A percentile compares a stretch with the other conserved stretches of the same genome.
Evolutionary conservation across 2,797 vertebrate genomes (phyloP).

Genomic region (Aythya fuligula): DNA sequence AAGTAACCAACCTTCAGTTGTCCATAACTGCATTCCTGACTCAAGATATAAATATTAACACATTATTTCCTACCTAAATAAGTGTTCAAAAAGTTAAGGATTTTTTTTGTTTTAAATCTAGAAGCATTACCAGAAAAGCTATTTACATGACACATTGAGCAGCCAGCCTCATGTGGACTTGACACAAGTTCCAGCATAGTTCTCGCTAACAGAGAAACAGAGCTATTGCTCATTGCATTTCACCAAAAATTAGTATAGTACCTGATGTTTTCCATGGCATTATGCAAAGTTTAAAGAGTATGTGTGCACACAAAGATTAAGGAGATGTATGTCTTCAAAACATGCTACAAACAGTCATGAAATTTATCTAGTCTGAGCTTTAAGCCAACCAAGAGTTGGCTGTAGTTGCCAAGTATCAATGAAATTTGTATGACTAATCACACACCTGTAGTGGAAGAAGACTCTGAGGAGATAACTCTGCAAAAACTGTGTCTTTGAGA

Average conservation of each 20-base stretch:
- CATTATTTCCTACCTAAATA: background rate
- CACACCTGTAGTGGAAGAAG: background rate
- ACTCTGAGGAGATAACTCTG: background rate
- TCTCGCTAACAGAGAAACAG: constrained; percentile 77
- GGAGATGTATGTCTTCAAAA: background rate
- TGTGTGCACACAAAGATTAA: background rate
- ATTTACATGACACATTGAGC: constrained; percentile 70
- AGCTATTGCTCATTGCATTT: constrained; percentile 79
- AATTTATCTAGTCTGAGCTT: background rate
- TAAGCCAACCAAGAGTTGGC: background rate
- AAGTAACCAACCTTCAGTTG: background rate
- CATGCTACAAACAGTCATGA: background rate
- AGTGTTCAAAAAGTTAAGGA: background rate
- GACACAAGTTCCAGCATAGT: constrained; percentile 74
- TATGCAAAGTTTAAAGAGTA: constrained; percentile 56
- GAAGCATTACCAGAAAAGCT: constrained; percentile 77
- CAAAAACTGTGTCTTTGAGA: background rate
- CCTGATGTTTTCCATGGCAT: constrained; percentile 74
- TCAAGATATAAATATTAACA: background rate
- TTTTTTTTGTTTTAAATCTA: constrained; percentile 42
- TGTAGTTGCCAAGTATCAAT: background rate
- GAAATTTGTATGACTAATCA: background rate
- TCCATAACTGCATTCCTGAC: background rate
- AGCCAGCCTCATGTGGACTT: constrained; percentile 80
- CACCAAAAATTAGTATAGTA: constrained; percentile 74